Conservation (phyloP, 2,113 vertebrate species). For the Sylvilagus bachmani region DNA sequence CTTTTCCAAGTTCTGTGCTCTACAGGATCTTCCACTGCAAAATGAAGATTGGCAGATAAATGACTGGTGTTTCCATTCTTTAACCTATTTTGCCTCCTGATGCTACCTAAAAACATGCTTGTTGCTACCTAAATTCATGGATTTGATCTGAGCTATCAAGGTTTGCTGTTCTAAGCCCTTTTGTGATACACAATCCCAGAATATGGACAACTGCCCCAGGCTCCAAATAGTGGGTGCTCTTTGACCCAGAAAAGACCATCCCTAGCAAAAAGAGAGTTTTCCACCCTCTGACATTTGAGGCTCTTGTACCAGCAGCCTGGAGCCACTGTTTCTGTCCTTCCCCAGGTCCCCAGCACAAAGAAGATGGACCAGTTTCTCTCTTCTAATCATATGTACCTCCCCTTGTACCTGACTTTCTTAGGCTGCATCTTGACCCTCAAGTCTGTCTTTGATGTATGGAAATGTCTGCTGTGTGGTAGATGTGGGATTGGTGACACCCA, state of each 20-base stretch:
- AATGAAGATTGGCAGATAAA: not conserved
- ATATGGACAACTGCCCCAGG: not conserved
- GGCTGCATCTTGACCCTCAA: not conserved
- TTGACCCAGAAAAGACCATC: not conserved
- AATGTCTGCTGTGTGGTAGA: not conserved
- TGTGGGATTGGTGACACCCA: not conserved
- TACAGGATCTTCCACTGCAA: not conserved
- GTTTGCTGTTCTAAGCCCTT: not conserved
- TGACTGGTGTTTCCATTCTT: not conserved
- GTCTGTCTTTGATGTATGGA: slow-evolving; percentile 6
- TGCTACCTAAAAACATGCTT: not conserved
- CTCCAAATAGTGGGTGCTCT: not conserved
- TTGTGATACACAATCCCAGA: not conserved
- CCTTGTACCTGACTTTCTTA: not conserved
- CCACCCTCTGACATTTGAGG: not conserved
- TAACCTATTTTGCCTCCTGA: not conserved
- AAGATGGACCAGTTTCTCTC: not conserved
- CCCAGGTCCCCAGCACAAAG: not conserved
- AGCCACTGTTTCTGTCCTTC: not conserved
- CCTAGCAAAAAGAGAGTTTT: not conserved
- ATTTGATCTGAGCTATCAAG: not conserved
- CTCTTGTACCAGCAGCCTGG: not conserved
- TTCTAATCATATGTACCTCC: not conserved
- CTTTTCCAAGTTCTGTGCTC: not conserved
- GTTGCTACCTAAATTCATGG: not conserved